phyloP scores from a whole-genome alignment of 2,888 invertebrate genomes.

The Caenorhabditis virilis region DNA sequence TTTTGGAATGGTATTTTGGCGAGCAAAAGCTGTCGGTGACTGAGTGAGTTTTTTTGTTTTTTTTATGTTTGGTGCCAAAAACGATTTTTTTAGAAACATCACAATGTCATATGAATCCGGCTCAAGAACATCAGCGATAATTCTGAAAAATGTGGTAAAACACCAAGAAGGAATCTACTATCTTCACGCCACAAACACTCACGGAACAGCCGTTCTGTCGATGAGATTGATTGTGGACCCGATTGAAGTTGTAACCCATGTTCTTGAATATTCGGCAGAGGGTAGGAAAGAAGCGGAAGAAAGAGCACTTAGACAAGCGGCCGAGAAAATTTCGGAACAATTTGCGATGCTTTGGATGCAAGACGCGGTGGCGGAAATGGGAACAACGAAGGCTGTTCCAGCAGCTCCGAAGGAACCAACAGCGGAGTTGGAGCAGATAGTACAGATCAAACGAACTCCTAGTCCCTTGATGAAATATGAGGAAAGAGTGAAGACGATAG shows the following conservation, averaged over 20 bases:
- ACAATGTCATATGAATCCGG: constrained; percentile 50
- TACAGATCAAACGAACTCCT: neutral
- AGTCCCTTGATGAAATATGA: constrained; percentile 26
- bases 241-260: constrained; percentile 29
- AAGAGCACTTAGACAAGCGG: constrained; percentile 19
- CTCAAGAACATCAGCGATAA: constrained; percentile 35
- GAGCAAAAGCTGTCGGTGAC: constrained; percentile 42
- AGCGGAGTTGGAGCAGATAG: neutral
- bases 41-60: constrained; percentile 26
- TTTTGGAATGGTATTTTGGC: constrained; percentile 51
- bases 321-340: constrained; percentile 33
- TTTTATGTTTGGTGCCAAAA: too few relatives aligned
- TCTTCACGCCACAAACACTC: constrained; percentile 50
- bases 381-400: neutral
- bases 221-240: constrained; percentile 39
- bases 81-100: constrained; percentile 35
- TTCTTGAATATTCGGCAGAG: constrained; percentile 11
- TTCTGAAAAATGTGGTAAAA: constrained; percentile 33
- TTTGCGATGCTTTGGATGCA: constrained; percentile 23
- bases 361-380: constrained; percentile 22
- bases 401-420: neutral
- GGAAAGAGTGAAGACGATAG: constrained; percentile 33
- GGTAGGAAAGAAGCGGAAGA: constrained; percentile 4
- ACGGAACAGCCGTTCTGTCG: constrained; percentile 49
- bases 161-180: constrained; percentile 49